Evolutionary conservation across 2,113 vertebrate species (phyloP).

Genomic region (Anser cygnoides): DNA sequence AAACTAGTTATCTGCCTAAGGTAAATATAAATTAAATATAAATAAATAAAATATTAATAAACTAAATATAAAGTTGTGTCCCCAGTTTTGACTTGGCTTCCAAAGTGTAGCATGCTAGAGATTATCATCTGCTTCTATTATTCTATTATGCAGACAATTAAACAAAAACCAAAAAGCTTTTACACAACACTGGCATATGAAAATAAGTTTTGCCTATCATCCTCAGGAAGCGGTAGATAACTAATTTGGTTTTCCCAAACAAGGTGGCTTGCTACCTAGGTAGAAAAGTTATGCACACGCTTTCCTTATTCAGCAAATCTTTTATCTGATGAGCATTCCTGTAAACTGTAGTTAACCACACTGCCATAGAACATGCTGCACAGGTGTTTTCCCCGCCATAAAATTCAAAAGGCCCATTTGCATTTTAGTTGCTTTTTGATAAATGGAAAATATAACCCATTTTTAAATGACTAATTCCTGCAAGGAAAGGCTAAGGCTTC

Average conservation of each 20-base stretch:
- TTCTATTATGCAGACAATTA: not conserved
- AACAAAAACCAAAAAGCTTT: not conserved
- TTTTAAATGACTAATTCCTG: slow-evolving; percentile 28
- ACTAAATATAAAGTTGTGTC: not conserved
- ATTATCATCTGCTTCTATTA: not conserved
- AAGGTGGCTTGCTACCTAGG: not conserved
- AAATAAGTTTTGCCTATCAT: not conserved
- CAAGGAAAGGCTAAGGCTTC: not conserved
- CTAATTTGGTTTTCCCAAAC: not conserved
- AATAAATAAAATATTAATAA: not conserved
- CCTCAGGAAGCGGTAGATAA: not conserved
- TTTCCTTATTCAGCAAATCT: slow-evolving; percentile 42
- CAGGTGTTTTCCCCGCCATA: slow-evolving; percentile 54
- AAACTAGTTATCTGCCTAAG: accelerated
- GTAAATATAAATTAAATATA: too few species aligned
- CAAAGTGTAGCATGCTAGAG: not conserved
- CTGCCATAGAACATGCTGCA: not conserved
- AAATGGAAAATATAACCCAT: not conserved
- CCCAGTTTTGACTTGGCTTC: not conserved
- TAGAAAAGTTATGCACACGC: not conserved
- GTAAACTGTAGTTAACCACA: slow-evolving; percentile 6
- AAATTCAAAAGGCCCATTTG: slow-evolving; percentile 20
- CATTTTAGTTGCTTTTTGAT: slow-evolving; percentile 24
- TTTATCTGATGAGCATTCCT: slow-evolving; percentile 37
- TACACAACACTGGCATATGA: not conserved